Evolutionary conservation across 2,797 vertebrate genomes (phyloP).

Genomic region (Enteromius viviparus): DNA sequence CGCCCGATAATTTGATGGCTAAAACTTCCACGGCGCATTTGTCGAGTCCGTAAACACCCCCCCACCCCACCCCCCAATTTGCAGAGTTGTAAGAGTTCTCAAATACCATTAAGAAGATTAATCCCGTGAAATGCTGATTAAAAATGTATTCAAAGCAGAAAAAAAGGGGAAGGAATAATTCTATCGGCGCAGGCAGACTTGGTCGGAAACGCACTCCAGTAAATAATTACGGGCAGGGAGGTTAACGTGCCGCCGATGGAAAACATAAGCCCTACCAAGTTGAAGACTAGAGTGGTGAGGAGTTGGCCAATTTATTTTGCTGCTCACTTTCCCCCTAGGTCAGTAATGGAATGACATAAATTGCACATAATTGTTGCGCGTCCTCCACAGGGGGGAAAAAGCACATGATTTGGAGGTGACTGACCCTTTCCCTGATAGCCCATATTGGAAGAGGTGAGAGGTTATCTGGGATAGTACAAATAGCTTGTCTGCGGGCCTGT

Average conservation of each 20-base stretch:
- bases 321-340: constrained; percentile 74
- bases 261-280: constrained; percentile 66
- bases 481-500: constrained; percentile 65
- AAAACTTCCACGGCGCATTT: constrained; percentile 35
- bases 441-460: constrained; percentile 81
- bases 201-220: constrained; percentile 39
- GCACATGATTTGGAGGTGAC: constrained; percentile 77
- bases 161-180: constrained; percentile 74
- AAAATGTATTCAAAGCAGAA: constrained; percentile 73
- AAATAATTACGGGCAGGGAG: constrained; percentile 53
- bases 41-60: constrained; percentile 63
- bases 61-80: constrained; percentile 60
- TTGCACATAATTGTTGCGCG: constrained; percentile 81
- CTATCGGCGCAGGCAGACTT: constrained; percentile 63
- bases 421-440: constrained; percentile 69
- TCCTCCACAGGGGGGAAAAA: constrained; percentile 74
- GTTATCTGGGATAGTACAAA: constrained; percentile 77
- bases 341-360: constrained; percentile 84
- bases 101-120: constrained; percentile 85
- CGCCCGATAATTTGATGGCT: constrained; percentile 37
- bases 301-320: constrained; percentile 76
- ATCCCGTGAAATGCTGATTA: constrained; percentile 86
- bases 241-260: constrained; percentile 68
- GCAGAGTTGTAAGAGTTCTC: constrained; percentile 80
- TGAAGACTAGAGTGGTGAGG: constrained; percentile 71